Evolutionary conservation across 2,888 invertebrate genomes (phyloP).

Genomic region (Oligia latruncula): DNA sequence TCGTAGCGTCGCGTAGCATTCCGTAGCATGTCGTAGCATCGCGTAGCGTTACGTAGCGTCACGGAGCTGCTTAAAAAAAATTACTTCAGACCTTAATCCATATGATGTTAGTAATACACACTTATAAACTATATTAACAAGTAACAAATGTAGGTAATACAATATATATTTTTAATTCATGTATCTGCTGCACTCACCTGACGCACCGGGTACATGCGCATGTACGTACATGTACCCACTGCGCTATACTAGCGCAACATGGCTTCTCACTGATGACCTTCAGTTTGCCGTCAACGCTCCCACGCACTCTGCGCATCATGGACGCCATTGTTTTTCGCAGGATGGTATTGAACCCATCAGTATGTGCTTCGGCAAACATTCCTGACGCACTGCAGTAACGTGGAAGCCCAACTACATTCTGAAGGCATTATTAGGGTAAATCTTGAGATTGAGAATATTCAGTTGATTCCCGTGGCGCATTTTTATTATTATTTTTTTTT

Average conservation of each 20-base stretch:
- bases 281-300: not conserved
- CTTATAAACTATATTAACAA: no score
- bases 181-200: not conserved
- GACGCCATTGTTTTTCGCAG: not conserved
- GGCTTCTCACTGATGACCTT: not conserved
- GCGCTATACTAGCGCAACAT: not conserved
- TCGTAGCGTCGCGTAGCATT: slow-evolving; percentile 26
- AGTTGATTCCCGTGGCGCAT: no score
- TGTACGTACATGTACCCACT: no score
- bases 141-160: no score
- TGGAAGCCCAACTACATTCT: no score
- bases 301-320: not conserved
- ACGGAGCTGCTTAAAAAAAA: no score
- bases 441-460: no score
- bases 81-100: not conserved
- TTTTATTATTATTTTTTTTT: no score
- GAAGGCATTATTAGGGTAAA: not conserved
- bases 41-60: no score
- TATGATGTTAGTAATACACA: not conserved
- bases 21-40: not conserved
- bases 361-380: not conserved
- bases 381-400: not conserved
- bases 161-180: not conserved
- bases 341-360: not conserved
- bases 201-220: not conserved